Conservation (phyloP, 2,113 vertebrate genomes). For the Hirundichthys speculiger region DNA sequence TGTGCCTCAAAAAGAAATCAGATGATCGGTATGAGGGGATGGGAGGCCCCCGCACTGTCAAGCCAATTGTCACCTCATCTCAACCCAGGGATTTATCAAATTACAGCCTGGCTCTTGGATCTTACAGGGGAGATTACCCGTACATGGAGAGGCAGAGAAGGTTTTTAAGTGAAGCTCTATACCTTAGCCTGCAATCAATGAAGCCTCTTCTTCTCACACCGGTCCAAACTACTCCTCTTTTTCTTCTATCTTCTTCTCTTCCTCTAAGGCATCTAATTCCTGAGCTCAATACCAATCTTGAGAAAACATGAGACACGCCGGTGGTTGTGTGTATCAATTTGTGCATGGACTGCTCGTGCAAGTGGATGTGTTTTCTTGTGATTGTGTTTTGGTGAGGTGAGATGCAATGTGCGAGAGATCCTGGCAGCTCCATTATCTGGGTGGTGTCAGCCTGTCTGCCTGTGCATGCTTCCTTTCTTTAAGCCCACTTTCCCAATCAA, state of each 20-base stretch:
- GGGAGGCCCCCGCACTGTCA: constrained; percentile 50
- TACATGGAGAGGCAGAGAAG: constrained; percentile 39
- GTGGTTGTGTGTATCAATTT: constrained; percentile 8
- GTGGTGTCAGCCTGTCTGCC: constrained; percentile 69
- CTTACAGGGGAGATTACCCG: constrained; percentile 60
- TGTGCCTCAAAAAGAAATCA: constrained; percentile 56
- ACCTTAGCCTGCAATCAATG: constrained; percentile 48
- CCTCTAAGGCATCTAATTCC: constrained; percentile 20
- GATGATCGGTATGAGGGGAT: constrained; percentile 66
- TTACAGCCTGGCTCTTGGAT: constrained; percentile 60
- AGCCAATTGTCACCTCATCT: constrained; percentile 65
- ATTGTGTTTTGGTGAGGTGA: constrained; percentile 60
- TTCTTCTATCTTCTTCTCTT: constrained; percentile 9
- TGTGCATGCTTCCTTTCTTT: constrained; percentile 54
- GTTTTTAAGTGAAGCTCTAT: constrained; percentile 30
- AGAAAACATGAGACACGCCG: constrained; percentile 1
- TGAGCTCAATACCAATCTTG: constrained; percentile 32
- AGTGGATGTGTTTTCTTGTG: constrained; percentile 40
- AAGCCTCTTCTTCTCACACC: constrained; percentile 24
- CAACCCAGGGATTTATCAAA: constrained; percentile 67
- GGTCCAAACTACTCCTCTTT: constrained; percentile 1
- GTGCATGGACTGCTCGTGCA: constrained; percentile 29
- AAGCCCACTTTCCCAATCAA: constrained; percentile 69
- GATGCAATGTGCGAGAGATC: constrained; percentile 50
- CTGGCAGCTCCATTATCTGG: constrained; percentile 76